phyloP scores from a whole-genome alignment of 2,888 invertebrate species.

The Flexamia atlantica region DNA sequence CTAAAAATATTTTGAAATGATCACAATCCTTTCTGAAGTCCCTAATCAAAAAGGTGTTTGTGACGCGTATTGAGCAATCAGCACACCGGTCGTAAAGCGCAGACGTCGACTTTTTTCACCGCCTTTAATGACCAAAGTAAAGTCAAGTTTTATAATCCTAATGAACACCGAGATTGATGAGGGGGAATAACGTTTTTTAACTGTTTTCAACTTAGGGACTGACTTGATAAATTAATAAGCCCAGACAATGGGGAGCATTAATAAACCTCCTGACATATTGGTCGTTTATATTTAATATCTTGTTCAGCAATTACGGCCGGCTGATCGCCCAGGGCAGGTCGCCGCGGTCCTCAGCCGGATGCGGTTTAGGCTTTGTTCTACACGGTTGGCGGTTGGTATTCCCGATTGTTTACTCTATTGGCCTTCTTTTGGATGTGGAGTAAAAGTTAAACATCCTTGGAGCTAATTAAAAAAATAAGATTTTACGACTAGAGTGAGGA shows the following conservation, averaged over 20 bases:
- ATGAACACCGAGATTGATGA: conserved; percentile 58
- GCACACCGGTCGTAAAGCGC: background rate
- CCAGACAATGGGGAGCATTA: conserved; percentile 59
- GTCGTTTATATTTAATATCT: conserved; percentile 58
- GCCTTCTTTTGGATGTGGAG: no score
- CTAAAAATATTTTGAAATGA: no score
- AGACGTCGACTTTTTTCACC: background rate
- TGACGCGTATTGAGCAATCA: no score
- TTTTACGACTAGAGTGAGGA: no score
- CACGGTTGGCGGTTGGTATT: background rate
- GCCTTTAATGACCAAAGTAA: conserved; percentile 49
- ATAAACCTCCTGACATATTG: conserved; percentile 60
- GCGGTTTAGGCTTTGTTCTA: background rate
- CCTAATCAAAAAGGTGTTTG: no score
- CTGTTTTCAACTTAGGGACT: conserved; percentile 53
- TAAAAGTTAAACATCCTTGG: no score
- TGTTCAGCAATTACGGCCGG: conserved; percentile 47
- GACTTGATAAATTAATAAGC: conserved; percentile 62
- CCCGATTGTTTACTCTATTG: background rate
- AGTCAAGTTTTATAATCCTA: conserved; percentile 57
- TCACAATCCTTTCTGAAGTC: no score
- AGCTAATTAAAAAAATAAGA: no score
- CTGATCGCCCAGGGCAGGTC: background rate
- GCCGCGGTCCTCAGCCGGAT: background rate
- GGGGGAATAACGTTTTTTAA: conserved; percentile 58